Conservation (phyloP, 2,888 invertebrate genomes). For the Heliconius charithonia region DNA sequence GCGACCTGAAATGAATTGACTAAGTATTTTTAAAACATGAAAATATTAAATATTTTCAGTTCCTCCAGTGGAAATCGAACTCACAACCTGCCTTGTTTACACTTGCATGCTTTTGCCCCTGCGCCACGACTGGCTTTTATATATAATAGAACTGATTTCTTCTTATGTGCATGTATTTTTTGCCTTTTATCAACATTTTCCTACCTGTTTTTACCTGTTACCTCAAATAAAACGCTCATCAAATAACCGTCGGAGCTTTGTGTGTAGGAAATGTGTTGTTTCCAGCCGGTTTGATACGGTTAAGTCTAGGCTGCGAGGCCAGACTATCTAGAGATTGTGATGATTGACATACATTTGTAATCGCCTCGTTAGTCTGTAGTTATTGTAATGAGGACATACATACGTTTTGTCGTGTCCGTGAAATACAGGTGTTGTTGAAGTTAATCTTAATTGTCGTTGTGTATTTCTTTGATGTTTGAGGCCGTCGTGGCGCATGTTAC, state of each 20-base stretch:
- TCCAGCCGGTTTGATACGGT: constrained; percentile 22
- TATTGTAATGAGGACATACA: constrained; percentile 14
- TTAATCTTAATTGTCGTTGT: not conserved
- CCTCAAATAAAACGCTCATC: not conserved
- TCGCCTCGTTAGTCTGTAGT: constrained; percentile 19
- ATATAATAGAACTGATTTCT: too few species aligned
- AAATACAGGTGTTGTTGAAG: constrained; percentile 2
- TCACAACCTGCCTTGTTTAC: too few species aligned
- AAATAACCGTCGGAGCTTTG: not conserved
- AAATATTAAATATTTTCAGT: too few species aligned
- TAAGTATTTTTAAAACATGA: too few species aligned
- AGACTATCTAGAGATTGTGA: constrained; percentile 11
- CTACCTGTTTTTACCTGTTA: too few species aligned
- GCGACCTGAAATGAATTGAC: too few species aligned
- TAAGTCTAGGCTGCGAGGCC: constrained; percentile 20
- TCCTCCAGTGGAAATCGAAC: too few species aligned
- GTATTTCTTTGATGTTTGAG: not conserved
- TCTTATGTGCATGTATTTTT: too few species aligned
- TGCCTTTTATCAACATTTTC: too few species aligned
- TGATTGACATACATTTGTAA: constrained; percentile 36
- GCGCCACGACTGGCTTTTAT: too few species aligned
- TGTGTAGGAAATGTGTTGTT: constrained; percentile 21
- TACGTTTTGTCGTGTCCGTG: not conserved
- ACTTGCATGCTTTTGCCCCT: too few species aligned
- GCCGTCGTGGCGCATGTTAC: not conserved